These are phyloP conservation scores for Macquaria ambigua DNA, from an alignment of 2,113 vertebrate genomes.

Conservation along the genomic window DNA sequence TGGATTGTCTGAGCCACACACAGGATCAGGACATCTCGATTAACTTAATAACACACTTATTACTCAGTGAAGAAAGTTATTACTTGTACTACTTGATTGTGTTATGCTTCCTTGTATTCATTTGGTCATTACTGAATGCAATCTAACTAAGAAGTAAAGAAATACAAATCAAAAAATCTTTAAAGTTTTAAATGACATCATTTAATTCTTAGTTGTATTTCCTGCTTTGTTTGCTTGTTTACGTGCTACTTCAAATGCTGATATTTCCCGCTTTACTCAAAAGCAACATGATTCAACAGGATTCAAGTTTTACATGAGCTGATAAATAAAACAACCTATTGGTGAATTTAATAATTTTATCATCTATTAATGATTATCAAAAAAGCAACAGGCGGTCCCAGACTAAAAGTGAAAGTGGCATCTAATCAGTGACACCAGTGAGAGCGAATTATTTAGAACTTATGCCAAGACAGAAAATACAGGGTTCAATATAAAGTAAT, in stretches of 20 bases:
- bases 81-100: neutral
- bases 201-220: no score
- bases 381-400: neutral
- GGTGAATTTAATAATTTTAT: neutral
- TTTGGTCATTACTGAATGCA: neutral
- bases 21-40: neutral
- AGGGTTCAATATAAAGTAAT: neutral
- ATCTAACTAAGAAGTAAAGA: no score
- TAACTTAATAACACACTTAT: neutral
- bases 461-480: neutral
- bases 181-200: no score
- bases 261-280: neutral
- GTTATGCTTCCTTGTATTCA: neutral
- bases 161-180: no score
- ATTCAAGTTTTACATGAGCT: no score
- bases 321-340: no score
- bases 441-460: neutral
- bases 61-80: neutral
- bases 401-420: neutral
- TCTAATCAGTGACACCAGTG: neutral
- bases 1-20: neutral
- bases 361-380: neutral
- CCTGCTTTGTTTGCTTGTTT: no score
- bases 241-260: neutral
- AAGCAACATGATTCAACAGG: neutral